phyloP scores from a whole-genome alignment of 2,113 vertebrate species.

The Sprattus sprattus region DNA sequence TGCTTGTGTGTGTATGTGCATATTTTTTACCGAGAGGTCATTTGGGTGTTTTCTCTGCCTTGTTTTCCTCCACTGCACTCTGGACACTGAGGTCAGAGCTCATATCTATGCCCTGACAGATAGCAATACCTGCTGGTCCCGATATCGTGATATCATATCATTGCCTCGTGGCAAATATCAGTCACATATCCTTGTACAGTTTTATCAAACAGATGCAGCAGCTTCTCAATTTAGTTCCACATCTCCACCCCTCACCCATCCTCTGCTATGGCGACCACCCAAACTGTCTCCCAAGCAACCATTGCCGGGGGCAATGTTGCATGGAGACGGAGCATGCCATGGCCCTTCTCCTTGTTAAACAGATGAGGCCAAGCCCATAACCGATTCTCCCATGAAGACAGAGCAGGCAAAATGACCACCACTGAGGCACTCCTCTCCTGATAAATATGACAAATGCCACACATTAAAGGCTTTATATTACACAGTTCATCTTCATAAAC shows the following conservation, averaged over 20 bases:
- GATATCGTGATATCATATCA: no score
- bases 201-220: background rate
- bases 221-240: background rate
- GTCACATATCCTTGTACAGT: background rate
- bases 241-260: background rate
- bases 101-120: background rate
- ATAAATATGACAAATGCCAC: constrained; percentile 12
- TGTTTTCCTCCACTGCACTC: constrained; percentile 30
- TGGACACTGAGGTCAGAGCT: background rate
- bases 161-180: no score
- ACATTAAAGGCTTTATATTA: constrained; percentile 26
- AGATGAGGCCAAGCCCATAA: background rate
- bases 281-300: background rate
- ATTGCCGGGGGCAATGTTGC: background rate
- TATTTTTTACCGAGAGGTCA: no score
- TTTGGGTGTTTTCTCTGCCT: background rate
- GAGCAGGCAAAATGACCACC: background rate
- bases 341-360: background rate
- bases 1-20: no score
- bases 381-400: background rate
- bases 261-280: background rate
- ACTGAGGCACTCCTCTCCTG: no score
- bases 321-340: background rate
- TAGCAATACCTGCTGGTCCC: no score
- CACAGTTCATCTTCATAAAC: constrained; percentile 45